These are phyloP conservation scores for Florisuga fusca DNA, from an alignment of 2,797 vertebrate species.

Conservation along the genomic window DNA sequence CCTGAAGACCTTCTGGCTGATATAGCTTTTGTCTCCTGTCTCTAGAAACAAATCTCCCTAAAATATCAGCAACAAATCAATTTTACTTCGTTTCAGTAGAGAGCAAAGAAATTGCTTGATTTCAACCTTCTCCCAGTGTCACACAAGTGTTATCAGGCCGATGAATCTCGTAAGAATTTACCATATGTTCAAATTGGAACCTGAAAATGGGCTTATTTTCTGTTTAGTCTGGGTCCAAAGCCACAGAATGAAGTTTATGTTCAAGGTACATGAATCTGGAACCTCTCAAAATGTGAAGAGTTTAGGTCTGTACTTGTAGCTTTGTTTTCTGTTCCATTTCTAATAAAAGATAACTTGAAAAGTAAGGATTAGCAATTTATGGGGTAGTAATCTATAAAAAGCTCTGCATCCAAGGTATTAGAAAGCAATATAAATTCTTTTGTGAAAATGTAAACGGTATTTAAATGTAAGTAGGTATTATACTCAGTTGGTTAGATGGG, in stretches of 20 bases:
- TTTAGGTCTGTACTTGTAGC: neutral
- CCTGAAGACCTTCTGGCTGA: neutral
- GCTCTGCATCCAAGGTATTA: slow-evolving; percentile 41
- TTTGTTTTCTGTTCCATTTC: slow-evolving; percentile 40
- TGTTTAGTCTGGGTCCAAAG: slow-evolving; percentile 36
- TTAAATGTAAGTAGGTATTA: slow-evolving; percentile 46
- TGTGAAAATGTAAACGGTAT: slow-evolving; percentile 46
- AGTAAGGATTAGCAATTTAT: slow-evolving; percentile 10
- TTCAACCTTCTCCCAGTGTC: slow-evolving; percentile 6
- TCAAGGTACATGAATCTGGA: slow-evolving; percentile 26
- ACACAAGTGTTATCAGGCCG: neutral
- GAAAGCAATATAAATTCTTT: slow-evolving; percentile 67
- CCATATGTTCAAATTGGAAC: slow-evolving; percentile 18
- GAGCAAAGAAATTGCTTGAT: slow-evolving; percentile 46
- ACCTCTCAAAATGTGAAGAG: slow-evolving; percentile 23
- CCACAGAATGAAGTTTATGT: slow-evolving; percentile 7
- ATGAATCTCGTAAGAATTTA: slow-evolving; percentile 39
- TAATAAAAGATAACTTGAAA: slow-evolving; percentile 33
- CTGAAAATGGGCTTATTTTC: slow-evolving; percentile 9
- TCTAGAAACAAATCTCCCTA: slow-evolving; percentile 34
- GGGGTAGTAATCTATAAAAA: slow-evolving; percentile 45
- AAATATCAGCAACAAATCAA: slow-evolving; percentile 46
- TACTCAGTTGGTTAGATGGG: slow-evolving; percentile 31
- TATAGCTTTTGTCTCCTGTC: neutral
- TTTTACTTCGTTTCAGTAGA: slow-evolving; percentile 31